A percentile compares a stretch with the other conserved stretches of the same genome.
These are phyloP conservation scores for Himalopsyche anomala DNA, from an alignment of 2,888 invertebrate genomes.

Conservation along the genomic window DNA sequence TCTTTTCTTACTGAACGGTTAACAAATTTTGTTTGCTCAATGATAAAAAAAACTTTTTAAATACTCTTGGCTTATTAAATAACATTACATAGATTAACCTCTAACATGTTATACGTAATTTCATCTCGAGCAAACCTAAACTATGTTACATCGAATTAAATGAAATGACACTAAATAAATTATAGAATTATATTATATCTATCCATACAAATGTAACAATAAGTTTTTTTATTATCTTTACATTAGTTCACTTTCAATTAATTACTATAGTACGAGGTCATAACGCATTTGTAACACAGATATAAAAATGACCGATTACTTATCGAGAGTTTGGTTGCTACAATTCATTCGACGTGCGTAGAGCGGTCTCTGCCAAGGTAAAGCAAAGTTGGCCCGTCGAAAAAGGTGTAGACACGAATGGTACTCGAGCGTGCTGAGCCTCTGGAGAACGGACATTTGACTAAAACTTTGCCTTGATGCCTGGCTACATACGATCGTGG, in stretches of 20 bases:
- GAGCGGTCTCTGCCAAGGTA: not conserved
- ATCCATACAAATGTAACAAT: too few relatives aligned
- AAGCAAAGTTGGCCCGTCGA: constrained; percentile 50
- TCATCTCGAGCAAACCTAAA: too few relatives aligned
- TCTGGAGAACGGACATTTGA: constrained; percentile 15
- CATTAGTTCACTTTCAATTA: not conserved
- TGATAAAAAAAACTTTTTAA: too few relatives aligned
- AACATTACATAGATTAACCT: too few relatives aligned
- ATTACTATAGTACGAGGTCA: not conserved
- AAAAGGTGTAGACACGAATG: constrained; percentile 58
- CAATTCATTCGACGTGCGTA: not conserved
- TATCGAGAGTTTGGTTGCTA: not conserved
- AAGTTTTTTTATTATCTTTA: not conserved
- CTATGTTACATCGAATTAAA: too few relatives aligned
- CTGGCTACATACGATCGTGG: not conserved
- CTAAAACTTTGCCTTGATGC: not conserved
- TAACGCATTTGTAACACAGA: not conserved
- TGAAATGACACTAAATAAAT: too few relatives aligned
- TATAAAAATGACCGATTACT: not conserved
- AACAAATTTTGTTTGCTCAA: too few relatives aligned
- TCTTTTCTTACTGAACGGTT: too few relatives aligned
- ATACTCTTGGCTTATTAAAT: too few relatives aligned
- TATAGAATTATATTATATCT: too few relatives aligned
- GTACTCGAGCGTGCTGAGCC: constrained; percentile 2
- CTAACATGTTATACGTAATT: too few relatives aligned